Conservation (phyloP, 2,888 invertebrate species). For the Fragum whitleyi region DNA sequence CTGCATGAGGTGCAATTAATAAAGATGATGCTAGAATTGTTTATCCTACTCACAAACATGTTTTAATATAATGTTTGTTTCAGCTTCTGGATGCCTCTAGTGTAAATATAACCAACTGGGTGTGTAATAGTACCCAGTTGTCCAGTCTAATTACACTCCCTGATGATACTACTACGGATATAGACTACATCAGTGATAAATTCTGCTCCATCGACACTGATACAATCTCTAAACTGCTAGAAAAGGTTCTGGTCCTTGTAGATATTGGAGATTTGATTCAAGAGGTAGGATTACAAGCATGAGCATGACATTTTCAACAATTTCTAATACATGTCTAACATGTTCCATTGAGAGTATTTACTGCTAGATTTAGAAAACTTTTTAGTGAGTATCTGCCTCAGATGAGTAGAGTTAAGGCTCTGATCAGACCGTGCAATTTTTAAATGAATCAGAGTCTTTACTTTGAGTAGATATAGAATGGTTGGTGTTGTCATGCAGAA, state of each 20-base stretch:
- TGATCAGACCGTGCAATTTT: too few species aligned
- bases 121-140: slow-evolving; percentile 64
- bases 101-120: slow-evolving; percentile 46
- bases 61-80: too few species aligned
- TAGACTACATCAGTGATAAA: slow-evolving; percentile 66
- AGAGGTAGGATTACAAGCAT: slow-evolving; percentile 66
- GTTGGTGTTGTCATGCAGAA: too few species aligned
- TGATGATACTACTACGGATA: slow-evolving; percentile 35
- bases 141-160: slow-evolving; percentile 35
- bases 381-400: background rate
- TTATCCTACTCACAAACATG: too few species aligned
- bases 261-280: slow-evolving; percentile 76
- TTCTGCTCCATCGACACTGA: slow-evolving; percentile 72
- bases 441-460: too few species aligned
- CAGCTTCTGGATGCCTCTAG: slow-evolving; percentile 61
- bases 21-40: too few species aligned
- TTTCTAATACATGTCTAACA: too few species aligned
- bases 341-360: background rate
- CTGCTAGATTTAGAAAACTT: background rate
- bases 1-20: too few species aligned
- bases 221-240: slow-evolving; percentile 61
- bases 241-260: slow-evolving; percentile 69
- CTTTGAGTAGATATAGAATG: too few species aligned
- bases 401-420: background rate
- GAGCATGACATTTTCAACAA: slow-evolving; percentile 10